phyloP scores from a whole-genome alignment of 2,113 vertebrate species.

The Lichenostomus cassidix region DNA sequence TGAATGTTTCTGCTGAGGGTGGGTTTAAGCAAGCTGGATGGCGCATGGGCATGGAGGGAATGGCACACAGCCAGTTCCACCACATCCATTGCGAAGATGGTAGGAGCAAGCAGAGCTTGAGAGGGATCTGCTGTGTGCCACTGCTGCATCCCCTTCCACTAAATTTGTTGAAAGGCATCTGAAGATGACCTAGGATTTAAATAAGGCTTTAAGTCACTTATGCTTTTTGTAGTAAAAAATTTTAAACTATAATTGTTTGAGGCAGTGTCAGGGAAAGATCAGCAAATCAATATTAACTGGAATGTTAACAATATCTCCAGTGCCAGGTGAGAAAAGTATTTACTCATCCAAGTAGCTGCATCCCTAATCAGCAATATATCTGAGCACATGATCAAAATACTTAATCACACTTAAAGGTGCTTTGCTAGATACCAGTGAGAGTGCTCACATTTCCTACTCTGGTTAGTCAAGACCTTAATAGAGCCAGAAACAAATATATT shows the following conservation, averaged over 20 bases:
- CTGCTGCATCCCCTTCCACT: neutral
- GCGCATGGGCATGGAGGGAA: neutral
- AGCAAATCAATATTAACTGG: conserved; percentile 8
- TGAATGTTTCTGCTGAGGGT: neutral
- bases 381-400: conserved; percentile 5
- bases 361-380: neutral
- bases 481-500: conserved; percentile 52
- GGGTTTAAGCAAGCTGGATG: neutral
- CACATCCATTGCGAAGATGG: neutral
- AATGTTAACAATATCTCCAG: neutral
- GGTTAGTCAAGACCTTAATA: conserved; percentile 11
- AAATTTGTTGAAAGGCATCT: neutral
- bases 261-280: neutral
- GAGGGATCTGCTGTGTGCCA: fast-evolving
- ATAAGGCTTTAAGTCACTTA: neutral
- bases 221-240: neutral
- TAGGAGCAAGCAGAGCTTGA: neutral
- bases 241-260: neutral
- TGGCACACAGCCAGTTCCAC: neutral
- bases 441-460: neutral
- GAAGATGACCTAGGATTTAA: neutral
- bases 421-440: conserved; percentile 5
- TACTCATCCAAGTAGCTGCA: neutral
- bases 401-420: conserved; percentile 12
- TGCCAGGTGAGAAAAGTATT: neutral